phyloP scores from a whole-genome alignment of 2,113 vertebrate species.

The Gymnorhina tibicen region DNA sequence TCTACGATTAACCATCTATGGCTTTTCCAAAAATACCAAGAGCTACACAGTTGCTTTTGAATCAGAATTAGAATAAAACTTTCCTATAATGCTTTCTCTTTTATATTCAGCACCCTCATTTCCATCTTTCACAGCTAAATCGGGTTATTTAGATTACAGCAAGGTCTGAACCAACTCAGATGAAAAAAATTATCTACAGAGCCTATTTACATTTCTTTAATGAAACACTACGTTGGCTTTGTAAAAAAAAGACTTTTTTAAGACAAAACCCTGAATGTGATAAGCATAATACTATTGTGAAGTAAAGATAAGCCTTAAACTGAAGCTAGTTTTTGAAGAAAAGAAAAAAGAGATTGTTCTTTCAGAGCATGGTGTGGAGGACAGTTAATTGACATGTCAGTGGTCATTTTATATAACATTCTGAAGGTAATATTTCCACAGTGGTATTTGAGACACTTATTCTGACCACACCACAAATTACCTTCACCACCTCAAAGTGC shows the following conservation, averaged over 20 bases:
- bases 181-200: slow-evolving; percentile 42
- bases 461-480: neutral
- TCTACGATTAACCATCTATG: slow-evolving; percentile 10
- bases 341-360: neutral
- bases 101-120: slow-evolving; percentile 31
- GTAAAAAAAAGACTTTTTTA: neutral
- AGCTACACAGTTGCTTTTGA: slow-evolving; percentile 23
- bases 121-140: slow-evolving; percentile 53
- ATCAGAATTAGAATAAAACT: slow-evolving; percentile 49
- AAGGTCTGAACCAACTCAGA: slow-evolving; percentile 24
- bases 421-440: neutral
- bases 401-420: neutral
- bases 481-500: neutral
- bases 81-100: slow-evolving; percentile 36
- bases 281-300: slow-evolving; percentile 1
- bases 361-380: neutral
- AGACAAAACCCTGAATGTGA: neutral
- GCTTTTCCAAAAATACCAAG: slow-evolving; percentile 39
- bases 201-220: slow-evolving; percentile 62
- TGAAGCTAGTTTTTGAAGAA: neutral
- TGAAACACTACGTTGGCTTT: slow-evolving; percentile 20
- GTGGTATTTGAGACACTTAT: neutral
- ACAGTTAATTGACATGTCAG: neutral
- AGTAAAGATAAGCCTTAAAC: neutral
- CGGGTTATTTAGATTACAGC: slow-evolving; percentile 50